phyloP scores from a whole-genome alignment of 2,888 invertebrate species.

The Pristionchus maxplancki region DNA sequence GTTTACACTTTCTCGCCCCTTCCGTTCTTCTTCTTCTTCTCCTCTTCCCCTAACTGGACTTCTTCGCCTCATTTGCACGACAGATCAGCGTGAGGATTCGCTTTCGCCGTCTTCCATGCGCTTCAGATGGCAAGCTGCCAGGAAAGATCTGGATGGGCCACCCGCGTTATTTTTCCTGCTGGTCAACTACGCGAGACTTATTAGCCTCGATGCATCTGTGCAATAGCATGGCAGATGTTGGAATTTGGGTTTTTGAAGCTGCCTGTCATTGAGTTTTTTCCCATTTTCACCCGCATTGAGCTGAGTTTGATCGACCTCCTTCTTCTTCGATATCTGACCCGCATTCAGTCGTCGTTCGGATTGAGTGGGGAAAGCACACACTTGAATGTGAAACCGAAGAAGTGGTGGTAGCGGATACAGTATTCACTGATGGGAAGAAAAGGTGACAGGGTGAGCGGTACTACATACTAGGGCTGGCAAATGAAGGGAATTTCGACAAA shows the following conservation, averaged over 20 bases:
- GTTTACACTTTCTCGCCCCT: constrained; percentile 11
- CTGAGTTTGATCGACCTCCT: not conserved
- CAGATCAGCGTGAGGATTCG: constrained; percentile 5
- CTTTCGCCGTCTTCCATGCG: no score
- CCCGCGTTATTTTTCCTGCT: no score
- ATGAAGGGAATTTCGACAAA: no score
- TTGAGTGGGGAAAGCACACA: not conserved
- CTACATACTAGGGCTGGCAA: no score
- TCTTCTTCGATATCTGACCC: not conserved
- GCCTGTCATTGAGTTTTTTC: not conserved
- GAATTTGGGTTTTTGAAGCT: no score
- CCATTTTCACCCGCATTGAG: no score
- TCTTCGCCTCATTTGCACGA: constrained; percentile 23
- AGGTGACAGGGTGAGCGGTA: no score
- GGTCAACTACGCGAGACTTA: no score
- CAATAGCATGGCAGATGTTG: no score
- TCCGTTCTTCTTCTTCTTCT: constrained; percentile 40
- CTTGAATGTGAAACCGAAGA: not conserved
- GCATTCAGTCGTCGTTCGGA: not conserved
- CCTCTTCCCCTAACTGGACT: constrained; percentile 35
- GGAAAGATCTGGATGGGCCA: no score
- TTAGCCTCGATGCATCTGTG: no score
- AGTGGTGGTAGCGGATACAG: not conserved
- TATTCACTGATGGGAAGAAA: no score
- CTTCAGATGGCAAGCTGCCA: not conserved